Conservation (phyloP, 2,113 vertebrate species). For the Psittacula cyanocephala region DNA sequence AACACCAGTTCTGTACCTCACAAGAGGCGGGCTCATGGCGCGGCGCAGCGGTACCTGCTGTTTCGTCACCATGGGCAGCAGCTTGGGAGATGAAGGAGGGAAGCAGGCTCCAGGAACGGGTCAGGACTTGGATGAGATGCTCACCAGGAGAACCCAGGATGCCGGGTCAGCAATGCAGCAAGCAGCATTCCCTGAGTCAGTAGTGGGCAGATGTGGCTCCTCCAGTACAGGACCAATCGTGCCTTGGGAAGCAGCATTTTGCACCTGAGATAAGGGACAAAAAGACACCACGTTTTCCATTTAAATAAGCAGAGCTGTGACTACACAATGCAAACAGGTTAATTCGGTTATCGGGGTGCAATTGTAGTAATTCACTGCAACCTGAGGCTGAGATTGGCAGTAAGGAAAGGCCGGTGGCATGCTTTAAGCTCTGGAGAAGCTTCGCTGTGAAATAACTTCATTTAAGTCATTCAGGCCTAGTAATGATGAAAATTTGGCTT, state of each 20-base stretch:
- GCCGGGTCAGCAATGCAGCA: neutral
- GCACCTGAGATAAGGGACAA: neutral
- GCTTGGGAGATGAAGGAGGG: neutral
- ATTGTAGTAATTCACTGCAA: neutral
- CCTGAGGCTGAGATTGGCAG: neutral
- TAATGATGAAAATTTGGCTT: neutral
- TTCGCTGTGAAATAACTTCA: neutral
- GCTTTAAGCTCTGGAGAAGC: neutral
- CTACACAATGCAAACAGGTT: neutral
- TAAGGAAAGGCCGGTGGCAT: neutral
- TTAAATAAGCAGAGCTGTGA: neutral
- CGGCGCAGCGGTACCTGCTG: constrained; percentile 13
- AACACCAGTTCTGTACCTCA: neutral
- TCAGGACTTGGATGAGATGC: neutral
- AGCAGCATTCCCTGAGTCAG: neutral
- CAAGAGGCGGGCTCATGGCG: neutral
- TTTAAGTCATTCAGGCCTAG: neutral
- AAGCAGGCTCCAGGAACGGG: neutral
- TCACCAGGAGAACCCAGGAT: neutral
- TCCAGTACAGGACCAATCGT: rapidly evolving
- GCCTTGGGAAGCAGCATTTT: neutral
- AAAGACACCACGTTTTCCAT: neutral
- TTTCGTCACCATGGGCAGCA: neutral
- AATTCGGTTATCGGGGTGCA: rapidly evolving
- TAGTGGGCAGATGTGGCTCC: neutral